Evolutionary conservation across 2,888 invertebrate species (phyloP).

Genomic region (Dryadula phaetusa): DNA sequence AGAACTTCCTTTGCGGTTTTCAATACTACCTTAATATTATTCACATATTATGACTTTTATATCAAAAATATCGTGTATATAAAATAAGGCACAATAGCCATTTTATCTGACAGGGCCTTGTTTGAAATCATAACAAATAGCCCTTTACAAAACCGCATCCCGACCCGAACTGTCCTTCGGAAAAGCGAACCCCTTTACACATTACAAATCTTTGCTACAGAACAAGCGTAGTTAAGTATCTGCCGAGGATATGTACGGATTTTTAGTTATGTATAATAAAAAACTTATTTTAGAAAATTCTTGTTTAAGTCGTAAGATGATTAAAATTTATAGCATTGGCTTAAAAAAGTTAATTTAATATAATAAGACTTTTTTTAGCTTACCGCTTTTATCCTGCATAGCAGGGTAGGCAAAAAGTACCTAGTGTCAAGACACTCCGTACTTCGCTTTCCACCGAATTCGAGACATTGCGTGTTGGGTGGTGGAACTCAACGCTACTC

Average conservation of each 20-base stretch:
- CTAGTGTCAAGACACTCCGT: too few species aligned
- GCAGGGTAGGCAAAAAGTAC: too few species aligned
- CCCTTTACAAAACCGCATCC: slow-evolving; percentile 81
- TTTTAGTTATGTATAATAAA: slow-evolving; percentile 31
- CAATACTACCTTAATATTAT: slow-evolving; percentile 40
- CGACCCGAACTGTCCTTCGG: slow-evolving; percentile 75
- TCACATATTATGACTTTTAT: slow-evolving; percentile 54
- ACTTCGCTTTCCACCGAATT: too few species aligned
- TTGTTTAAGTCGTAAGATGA: too few species aligned
- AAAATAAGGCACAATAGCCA: slow-evolving; percentile 78
- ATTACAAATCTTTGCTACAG: slow-evolving; percentile 77
- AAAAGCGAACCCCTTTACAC: slow-evolving; percentile 64
- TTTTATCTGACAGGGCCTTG: slow-evolving; percentile 79
- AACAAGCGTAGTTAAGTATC: slow-evolving; percentile 72
- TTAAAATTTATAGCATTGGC: not conserved
- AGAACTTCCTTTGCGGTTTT: slow-evolving; percentile 29
- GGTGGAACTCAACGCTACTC: too few species aligned
- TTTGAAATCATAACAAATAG: slow-evolving; percentile 83
- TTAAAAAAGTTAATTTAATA: not conserved
- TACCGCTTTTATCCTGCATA: too few species aligned
- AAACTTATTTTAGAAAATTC: not conserved
- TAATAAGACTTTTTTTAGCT: too few species aligned
- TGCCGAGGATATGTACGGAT: slow-evolving; percentile 76
- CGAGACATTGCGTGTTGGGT: too few species aligned
- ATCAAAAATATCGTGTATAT: slow-evolving; percentile 69